A percentile compares a stretch with the other conserved stretches of the same genome.
Conservation (phyloP, 2,888 invertebrate species). For the Eulithis prunata region DNA sequence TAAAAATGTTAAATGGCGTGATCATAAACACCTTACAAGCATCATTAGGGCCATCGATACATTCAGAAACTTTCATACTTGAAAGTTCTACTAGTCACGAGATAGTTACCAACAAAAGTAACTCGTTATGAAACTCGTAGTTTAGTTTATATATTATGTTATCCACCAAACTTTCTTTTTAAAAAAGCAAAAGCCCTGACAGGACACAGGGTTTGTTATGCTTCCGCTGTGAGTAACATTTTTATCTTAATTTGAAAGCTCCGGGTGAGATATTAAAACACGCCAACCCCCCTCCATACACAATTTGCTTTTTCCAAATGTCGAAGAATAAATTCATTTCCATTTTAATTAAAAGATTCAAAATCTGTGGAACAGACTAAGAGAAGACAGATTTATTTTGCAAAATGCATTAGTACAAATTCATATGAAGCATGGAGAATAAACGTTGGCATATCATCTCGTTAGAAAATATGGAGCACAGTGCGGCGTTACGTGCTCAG, state of each 20-base stretch:
- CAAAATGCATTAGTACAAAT: constrained; percentile 55
- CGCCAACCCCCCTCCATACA: constrained; percentile 21
- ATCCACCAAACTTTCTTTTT: background rate
- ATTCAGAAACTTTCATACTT: background rate
- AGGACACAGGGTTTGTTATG: constrained; percentile 35
- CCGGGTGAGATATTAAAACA: constrained; percentile 31
- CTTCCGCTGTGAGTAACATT: constrained; percentile 40
- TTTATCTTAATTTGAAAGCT: constrained; percentile 41
- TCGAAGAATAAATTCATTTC: constrained; percentile 14
- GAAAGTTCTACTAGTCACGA: background rate
- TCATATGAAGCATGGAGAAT: constrained; percentile 61
- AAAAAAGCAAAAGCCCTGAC: constrained; percentile 19
- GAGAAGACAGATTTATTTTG: constrained; percentile 32
- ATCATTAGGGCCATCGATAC: background rate
- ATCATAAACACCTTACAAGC: background rate
- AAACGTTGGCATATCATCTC: constrained; percentile 76
- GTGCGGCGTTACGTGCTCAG: constrained; percentile 62
- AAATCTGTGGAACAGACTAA: constrained; percentile 18
- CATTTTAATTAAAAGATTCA: constrained; percentile 25
- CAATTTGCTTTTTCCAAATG: constrained; percentile 28
- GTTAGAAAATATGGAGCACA: constrained; percentile 79
- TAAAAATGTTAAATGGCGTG: background rate
- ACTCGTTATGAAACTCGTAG: background rate
- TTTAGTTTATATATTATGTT: background rate
- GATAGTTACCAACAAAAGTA: background rate